Evolutionary conservation across 2,113 vertebrate genomes (phyloP), one percentile per base, ranked within the genome.

Genomic region (Uria lomvia): DNA sequence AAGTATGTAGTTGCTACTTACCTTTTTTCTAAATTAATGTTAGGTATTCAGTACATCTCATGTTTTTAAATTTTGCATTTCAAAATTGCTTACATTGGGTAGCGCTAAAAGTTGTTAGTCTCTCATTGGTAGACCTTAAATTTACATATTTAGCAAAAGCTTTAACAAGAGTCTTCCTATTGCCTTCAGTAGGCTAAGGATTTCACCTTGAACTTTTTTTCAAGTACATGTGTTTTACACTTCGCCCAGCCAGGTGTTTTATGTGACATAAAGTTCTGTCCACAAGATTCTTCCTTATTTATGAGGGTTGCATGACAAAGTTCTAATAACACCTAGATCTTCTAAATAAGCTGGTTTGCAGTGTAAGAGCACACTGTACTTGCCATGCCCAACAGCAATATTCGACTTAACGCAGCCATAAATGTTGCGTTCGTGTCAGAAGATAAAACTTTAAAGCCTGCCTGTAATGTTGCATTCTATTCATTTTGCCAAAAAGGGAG

Each of bases 201-300:
- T 53, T 84, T 90, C 26, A 18, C 26, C 30, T 29, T 47, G 18
- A 85, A 18, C 52, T 75, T 79, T 65, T 24, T 50, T 86, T 56
- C 34, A 14, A 26, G 45, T 65, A 16, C 19, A 4, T 0, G 0
- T 7, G 9, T 34, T 43, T 55, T 58, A 15, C 2, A 1, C 60
- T 50, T 59, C 22, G 42, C 16, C 58, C 27, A 68, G 29, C 15
- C 13, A 8, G 23, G 3, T 81, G 18, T 29, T 88, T 22, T 81
- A 4, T 50, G n/a, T 80, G 68, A 42, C 20, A 13, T 11, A 32
- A 32, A 71, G 12, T 32, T 75, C 40, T 60, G 42, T 36, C 22
- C 22, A 4, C 15, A 12, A 58, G n/a, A 27, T 15, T 8, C 11
- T 29, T 26, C 7, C 14, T 68, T 58, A 13, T 50, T 77, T 81